Evolutionary conservation across 2,888 invertebrate genomes (phyloP), one percentile per base, ranked within the genome.

Genomic region (Scaptomyza flava): DNA sequence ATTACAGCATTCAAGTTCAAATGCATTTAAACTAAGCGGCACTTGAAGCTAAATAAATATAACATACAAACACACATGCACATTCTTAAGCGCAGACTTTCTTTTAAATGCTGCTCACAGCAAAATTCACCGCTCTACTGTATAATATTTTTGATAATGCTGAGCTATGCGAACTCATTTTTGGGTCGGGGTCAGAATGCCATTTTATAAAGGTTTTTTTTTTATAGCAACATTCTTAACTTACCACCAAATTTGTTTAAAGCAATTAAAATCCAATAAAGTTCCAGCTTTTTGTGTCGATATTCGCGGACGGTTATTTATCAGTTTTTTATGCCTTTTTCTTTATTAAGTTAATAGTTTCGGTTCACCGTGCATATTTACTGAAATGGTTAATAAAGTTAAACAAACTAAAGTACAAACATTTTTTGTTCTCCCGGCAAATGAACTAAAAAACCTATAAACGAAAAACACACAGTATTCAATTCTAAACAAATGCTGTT

Each of bases 1-100:
- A 68, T 69, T 78, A 78, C 75, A 65, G 67, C 65, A 68, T 68
- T 82, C 85, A 85, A 80, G 85, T 85, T 82, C 82, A 85, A 80
- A 82, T 85, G 72, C 78, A 75, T 72, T 77, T 38, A 51, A 75
- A 72, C 72, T 76, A 72, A 72, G 68, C 63, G 68, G 53, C 72
- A 68, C 72, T 70, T 68, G 43, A 51, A 51, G 47, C 61, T 11
- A 23, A 51, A 60, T 48, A 31, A 57, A 42, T 45, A 51, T 38
- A 20, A 43, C 30, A 27, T 27, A 31, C 9, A 20, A 42, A 31
- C 9, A 41, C 8, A 38, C 7, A 41, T 31, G 17, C 12, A 50
- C 48, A 36, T 30, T 30, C 27, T 41, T 41, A 11, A 36, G 48
- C 3, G 9, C 6, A 34, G 38, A 60, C 61, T 62, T 51, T 73